These are phyloP conservation scores for Gryon sp. DNA, from an alignment of 1,140 invertebrate genomes.

Conservation along the genomic window DNA sequence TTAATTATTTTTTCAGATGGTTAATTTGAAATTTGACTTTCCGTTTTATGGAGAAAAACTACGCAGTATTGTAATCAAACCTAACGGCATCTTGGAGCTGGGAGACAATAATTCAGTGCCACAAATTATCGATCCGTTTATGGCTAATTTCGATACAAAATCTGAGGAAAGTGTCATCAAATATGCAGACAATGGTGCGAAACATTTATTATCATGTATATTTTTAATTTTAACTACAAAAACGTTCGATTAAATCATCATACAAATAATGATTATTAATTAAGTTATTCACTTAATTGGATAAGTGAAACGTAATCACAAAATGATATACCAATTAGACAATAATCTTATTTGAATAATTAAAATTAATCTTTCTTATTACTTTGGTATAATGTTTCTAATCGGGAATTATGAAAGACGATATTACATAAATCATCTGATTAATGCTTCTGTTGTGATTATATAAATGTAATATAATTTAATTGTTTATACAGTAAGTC, in stretches of 20 bases:
- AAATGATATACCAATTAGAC: neutral
- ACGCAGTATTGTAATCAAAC: conserved; percentile 97
- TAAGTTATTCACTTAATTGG: too few species aligned
- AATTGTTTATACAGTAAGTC: neutral
- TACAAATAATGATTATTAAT: too few species aligned
- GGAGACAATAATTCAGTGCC: conserved; percentile 98
- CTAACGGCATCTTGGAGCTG: conserved; percentile 98
- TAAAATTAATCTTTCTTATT: neutral
- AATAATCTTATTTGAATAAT: neutral
- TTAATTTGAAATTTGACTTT: conserved; percentile 92
- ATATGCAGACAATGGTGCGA: conserved; percentile 90
- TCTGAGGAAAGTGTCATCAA: conserved; percentile 89
- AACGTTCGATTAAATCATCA: too few species aligned
- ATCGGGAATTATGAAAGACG: neutral
- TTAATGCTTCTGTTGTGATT: too few species aligned
- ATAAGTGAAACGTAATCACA: too few species aligned
- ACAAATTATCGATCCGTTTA: conserved; percentile 99
- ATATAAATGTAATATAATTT: neutral
- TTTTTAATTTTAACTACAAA: too few species aligned
- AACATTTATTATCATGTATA: too few species aligned
- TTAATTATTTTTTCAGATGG: conserved; percentile 85
- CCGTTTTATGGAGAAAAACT: conserved; percentile 97
- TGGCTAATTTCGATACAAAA: conserved; percentile 99
- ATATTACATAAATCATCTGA: neutral
- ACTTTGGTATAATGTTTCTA: neutral